Percentiles rank a stretch among this genome's conserved stretches.
phyloP scores from a whole-genome alignment of 2,888 invertebrate species.

The Keiferia lycopersicella region DNA sequence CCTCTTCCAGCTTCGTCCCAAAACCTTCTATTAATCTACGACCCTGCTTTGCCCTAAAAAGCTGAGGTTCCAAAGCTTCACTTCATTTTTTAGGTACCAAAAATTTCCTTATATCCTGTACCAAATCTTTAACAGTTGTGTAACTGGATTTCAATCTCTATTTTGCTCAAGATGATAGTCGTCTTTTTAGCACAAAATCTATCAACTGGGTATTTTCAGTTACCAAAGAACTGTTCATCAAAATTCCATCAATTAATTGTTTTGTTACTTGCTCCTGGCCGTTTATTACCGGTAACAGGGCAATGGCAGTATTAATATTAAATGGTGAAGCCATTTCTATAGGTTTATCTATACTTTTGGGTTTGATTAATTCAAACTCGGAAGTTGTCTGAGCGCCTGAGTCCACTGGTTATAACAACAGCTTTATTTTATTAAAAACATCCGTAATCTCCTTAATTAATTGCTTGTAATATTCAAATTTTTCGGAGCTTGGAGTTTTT shows the following conservation, averaged over 20 bases:
- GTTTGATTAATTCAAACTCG: not conserved
- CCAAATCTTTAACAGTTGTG: no score
- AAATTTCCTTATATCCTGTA: not conserved
- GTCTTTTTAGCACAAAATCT: no score
- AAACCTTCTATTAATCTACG: constrained; percentile 7
- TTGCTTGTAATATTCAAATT: not conserved
- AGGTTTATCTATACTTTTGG: not conserved
- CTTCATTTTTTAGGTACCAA: constrained; percentile 12
- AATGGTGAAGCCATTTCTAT: no score
- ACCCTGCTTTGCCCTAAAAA: not conserved
- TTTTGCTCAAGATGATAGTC: no score
- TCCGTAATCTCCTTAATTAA: not conserved
- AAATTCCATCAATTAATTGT: no score
- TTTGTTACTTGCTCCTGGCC: no score
- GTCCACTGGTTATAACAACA: not conserved
- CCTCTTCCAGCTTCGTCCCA: not conserved
- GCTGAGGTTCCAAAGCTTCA: constrained; percentile 8
- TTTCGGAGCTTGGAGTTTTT: not conserved
- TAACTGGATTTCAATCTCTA: no score
- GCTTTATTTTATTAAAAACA: not conserved
- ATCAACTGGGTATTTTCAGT: no score
- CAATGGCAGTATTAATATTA: no score
- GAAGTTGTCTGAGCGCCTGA: not conserved
- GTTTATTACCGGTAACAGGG: no score
- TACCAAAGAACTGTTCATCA: no score